A percentile compares a stretch with the other conserved stretches of the same genome.
These are phyloP conservation scores for Tachina fera DNA, from an alignment of 2,888 invertebrate species.

Conservation along the genomic window DNA sequence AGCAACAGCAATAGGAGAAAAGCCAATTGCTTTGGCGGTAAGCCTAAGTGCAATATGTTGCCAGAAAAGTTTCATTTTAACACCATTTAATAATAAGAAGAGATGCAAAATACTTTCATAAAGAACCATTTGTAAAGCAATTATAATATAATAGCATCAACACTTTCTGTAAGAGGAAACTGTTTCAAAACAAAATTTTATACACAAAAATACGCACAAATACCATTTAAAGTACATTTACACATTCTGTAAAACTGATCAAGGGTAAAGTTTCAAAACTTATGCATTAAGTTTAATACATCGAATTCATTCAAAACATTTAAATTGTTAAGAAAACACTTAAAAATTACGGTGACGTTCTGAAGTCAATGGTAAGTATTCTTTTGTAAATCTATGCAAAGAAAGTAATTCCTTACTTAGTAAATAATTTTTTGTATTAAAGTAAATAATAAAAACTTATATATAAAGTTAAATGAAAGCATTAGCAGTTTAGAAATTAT, in stretches of 20 bases:
- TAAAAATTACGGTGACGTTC: not conserved
- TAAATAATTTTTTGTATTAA: slow-evolving; percentile 8
- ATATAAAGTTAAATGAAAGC: not conserved
- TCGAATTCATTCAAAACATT: slow-evolving; percentile 34
- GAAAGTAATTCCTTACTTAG: not conserved
- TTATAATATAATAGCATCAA: slow-evolving; percentile 65
- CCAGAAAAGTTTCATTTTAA: slow-evolving; percentile 68
- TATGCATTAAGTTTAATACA: slow-evolving; percentile 48
- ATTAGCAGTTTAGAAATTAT: not conserved
- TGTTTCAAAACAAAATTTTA: slow-evolving; percentile 11
- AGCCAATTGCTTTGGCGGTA: slow-evolving; percentile 68
- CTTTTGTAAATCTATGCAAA: not conserved
- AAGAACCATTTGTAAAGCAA: slow-evolving; percentile 66
- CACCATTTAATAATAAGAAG: slow-evolving; percentile 66
- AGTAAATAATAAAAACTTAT: not conserved
- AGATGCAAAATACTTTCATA: slow-evolving; percentile 62
- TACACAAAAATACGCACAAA: slow-evolving; percentile 2
- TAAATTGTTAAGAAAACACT: slow-evolving; percentile 40
- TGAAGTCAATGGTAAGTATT: not conserved
- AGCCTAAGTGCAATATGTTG: slow-evolving; percentile 72
- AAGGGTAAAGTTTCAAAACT: slow-evolving; percentile 64
- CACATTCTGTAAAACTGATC: not conserved
- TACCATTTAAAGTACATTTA: not conserved
- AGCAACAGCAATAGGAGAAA: slow-evolving; percentile 33
- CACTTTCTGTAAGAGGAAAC: slow-evolving; percentile 35